phyloP scores from a whole-genome alignment of 2,888 invertebrate species.

The Flexamia atlantica region DNA sequence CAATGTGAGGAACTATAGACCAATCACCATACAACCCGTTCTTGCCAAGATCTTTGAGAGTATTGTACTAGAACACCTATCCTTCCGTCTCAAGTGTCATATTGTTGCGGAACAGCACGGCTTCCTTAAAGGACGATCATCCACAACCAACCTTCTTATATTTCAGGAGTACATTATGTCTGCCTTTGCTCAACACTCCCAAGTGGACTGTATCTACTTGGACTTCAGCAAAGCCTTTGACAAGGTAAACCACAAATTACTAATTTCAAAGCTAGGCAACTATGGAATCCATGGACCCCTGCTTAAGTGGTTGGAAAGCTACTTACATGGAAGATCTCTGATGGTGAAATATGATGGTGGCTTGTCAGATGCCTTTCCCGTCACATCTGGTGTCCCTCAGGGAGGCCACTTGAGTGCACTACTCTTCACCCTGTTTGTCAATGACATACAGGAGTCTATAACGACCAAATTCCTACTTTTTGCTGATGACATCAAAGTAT shows the following conservation, averaged over 20 bases:
- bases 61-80: neutral
- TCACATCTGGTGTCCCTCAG: slow-evolving; percentile 23
- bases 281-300: no score
- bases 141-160: no score
- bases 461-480: neutral
- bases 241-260: neutral
- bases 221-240: slow-evolving; percentile 16
- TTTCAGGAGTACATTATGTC: neutral
- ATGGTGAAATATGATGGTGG: slow-evolving; percentile 11
- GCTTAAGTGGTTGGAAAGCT: neutral
- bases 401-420: slow-evolving; percentile 26
- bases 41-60: slow-evolving; percentile 18
- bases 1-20: neutral
- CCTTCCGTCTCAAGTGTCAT: neutral
- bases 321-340: neutral
- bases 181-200: neutral
- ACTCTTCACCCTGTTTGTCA: slow-evolving; percentile 20
- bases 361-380: neutral
- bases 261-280: neutral
- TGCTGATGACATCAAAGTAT: slow-evolving; percentile 36
- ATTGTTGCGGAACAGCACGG: neutral
- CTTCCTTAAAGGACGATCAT: no score
- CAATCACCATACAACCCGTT: neutral
- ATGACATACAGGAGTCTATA: slow-evolving; percentile 3
- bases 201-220: slow-evolving; percentile 27